Conservation (phyloP, 2,797 vertebrate genomes). For the Myripristis jacobus region DNA sequence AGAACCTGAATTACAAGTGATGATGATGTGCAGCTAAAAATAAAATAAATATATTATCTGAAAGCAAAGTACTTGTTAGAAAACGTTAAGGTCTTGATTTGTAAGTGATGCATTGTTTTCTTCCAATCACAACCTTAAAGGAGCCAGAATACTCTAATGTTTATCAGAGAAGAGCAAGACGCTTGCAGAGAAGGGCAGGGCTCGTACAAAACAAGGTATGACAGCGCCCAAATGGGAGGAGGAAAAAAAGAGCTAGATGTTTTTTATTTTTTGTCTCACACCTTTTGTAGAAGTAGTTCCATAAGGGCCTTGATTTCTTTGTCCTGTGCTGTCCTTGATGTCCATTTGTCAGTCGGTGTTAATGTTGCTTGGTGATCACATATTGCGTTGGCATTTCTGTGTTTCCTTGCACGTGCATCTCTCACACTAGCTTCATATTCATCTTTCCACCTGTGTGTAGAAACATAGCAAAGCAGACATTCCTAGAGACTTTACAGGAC, state of each 20-base stretch:
- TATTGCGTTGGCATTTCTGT: constrained; percentile 72
- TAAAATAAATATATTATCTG: not conserved
- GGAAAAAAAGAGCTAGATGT: constrained; percentile 67
- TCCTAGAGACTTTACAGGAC: constrained; percentile 99
- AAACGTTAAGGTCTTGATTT: constrained; percentile 51
- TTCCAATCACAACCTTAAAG: constrained; percentile 84
- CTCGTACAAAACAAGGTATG: constrained; percentile 88
- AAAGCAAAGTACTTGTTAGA: constrained; percentile 21
- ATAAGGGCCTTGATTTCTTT: constrained; percentile 78
- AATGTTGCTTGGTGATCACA: constrained; percentile 71
- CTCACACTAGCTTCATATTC: constrained; percentile 91
- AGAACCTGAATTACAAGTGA: no score
- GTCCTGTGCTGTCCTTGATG: constrained; percentile 52
- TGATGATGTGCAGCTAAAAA: not conserved
- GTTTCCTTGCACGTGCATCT: constrained; percentile 89
- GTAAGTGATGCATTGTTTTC: constrained; percentile 84
- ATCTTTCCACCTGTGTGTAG: constrained; percentile 97
- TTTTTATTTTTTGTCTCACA: constrained; percentile 57
- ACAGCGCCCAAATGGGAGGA: constrained; percentile 56
- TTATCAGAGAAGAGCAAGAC: constrained; percentile 88
- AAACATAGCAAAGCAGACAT: constrained; percentile 99
- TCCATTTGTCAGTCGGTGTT: constrained; percentile 68
- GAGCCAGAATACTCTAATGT: constrained; percentile 91
- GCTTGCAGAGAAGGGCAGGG: constrained; percentile 89
- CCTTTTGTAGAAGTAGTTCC: constrained; percentile 81